Percentiles rank a stretch among this genome's conserved stretches.
These are phyloP conservation scores for Typhlomys cinereus DNA, from an alignment of 2,113 vertebrate species.

Conservation along the genomic window DNA sequence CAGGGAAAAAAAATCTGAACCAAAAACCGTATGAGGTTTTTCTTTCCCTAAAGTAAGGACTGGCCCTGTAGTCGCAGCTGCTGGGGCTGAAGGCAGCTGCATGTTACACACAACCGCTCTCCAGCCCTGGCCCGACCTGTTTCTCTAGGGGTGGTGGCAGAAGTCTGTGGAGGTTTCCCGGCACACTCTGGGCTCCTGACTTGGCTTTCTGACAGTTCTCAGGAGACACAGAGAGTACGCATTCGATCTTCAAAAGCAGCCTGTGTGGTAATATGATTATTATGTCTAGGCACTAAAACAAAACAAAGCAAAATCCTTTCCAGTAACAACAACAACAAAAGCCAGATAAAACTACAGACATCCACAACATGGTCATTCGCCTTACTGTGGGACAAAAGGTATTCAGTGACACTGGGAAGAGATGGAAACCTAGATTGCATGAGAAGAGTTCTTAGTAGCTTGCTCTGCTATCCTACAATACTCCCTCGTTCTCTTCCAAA, in stretches of 20 bases:
- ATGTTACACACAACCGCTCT: not conserved
- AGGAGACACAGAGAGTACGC: not conserved
- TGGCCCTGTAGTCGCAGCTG: not conserved
- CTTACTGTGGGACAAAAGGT: not conserved
- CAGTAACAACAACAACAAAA: not conserved
- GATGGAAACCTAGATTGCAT: not conserved
- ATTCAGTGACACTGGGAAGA: not conserved
- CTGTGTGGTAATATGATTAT: not conserved
- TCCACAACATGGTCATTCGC: not conserved
- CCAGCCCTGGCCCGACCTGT: not conserved
- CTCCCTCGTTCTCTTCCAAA: not conserved
- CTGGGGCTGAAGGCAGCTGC: not conserved
- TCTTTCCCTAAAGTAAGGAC: constrained; percentile 40
- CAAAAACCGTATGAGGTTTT: constrained; percentile 59
- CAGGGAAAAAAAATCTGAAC: constrained; percentile 32
- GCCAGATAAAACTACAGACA: not conserved
- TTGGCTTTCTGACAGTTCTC: not conserved
- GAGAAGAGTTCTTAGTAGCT: not conserved
- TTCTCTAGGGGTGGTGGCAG: not conserved
- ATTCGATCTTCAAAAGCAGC: not conserved
- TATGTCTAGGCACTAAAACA: not conserved
- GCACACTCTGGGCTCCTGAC: not conserved
- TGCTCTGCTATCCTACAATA: not conserved
- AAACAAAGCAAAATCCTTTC: too few relatives aligned
- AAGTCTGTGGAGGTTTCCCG: not conserved